Percentiles rank a stretch among this genome's conserved stretches.
phyloP scores from a whole-genome alignment of 2,113 vertebrate species.

The Fulmarus glacialis region DNA sequence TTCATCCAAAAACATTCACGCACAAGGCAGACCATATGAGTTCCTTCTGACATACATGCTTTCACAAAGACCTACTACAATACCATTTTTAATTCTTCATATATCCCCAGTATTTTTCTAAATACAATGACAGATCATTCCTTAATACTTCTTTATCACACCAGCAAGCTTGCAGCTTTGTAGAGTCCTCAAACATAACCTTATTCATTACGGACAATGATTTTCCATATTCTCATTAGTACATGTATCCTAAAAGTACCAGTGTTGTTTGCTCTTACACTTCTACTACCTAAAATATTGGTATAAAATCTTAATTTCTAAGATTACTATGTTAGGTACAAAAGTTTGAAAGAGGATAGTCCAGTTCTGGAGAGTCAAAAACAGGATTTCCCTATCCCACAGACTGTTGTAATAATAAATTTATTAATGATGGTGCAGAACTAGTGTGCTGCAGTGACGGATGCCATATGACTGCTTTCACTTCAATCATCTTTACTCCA shows the following conservation, averaged over 20 bases:
- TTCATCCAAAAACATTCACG: not conserved
- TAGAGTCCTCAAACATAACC: not conserved
- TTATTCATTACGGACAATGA: not conserved
- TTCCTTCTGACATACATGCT: not conserved
- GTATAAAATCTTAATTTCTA: not conserved
- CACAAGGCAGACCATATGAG: not conserved
- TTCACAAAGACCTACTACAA: not conserved
- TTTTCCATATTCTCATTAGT: not conserved
- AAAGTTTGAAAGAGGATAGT: not conserved
- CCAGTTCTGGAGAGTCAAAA: not conserved
- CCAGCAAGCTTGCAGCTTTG: not conserved
- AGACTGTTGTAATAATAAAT: not conserved
- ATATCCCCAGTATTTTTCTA: not conserved
- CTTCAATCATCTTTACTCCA: not conserved
- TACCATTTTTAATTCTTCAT: not conserved
- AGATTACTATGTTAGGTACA: not conserved
- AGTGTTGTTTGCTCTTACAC: not conserved
- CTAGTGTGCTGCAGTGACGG: rapidly evolving
- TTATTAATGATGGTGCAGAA: not conserved
- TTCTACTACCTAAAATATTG: no score
- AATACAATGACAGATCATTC: not conserved
- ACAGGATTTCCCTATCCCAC: not conserved
- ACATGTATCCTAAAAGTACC: not conserved
- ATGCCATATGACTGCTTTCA: not conserved
- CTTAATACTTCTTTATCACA: not conserved